These are phyloP conservation scores for Ia io DNA, from an alignment of 2,113 vertebrate genomes.

Conservation along the genomic window DNA sequence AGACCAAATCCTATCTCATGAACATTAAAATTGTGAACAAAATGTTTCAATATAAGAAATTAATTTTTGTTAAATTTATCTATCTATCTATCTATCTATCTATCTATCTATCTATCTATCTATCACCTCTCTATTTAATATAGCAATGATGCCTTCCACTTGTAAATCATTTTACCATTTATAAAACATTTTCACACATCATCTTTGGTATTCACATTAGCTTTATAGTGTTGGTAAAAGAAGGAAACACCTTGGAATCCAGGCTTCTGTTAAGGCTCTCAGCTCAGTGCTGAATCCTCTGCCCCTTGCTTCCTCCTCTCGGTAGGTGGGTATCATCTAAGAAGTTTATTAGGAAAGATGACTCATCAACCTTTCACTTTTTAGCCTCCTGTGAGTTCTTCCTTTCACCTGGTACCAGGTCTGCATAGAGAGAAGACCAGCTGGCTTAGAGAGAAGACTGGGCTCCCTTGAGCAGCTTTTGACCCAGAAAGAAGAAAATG, in stretches of 20 bases:
- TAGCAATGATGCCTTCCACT: not conserved
- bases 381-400: not conserved
- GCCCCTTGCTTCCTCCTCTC: not conserved
- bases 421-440: not conserved
- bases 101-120: no score
- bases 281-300: not conserved
- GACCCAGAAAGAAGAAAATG: not conserved
- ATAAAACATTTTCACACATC: not conserved
- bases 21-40: conserved; percentile 6
- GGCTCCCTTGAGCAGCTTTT: not conserved
- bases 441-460: not conserved
- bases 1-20: not conserved
- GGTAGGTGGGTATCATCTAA: not conserved
- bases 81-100: not conserved
- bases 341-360: not conserved
- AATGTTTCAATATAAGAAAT: conserved; percentile 13
- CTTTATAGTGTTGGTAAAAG: not conserved
- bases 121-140: not conserved
- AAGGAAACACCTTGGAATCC: not conserved
- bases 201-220: not conserved
- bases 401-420: not conserved
- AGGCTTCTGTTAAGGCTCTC: not conserved
- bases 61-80: not conserved
- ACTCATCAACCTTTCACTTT: not conserved
- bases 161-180: not conserved